Conservation (phyloP, 1,140 invertebrate species). For the Galleria mellonella region DNA sequence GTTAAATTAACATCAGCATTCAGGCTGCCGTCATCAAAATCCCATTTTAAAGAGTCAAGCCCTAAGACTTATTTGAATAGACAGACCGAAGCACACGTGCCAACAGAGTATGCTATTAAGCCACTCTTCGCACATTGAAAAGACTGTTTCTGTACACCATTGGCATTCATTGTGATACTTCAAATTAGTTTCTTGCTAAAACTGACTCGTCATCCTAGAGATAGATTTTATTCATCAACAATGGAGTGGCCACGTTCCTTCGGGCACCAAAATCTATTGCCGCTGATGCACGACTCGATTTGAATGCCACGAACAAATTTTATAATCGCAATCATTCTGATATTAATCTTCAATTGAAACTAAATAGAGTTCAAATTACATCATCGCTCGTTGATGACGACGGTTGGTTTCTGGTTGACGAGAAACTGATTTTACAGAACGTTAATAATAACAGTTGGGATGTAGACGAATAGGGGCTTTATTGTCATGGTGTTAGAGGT, state of each 20-base stretch:
- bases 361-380: constrained; percentile 57
- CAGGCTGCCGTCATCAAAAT: background rate
- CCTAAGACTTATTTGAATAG: background rate
- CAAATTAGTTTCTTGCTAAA: constrained; percentile 71
- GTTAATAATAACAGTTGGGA: constrained; percentile 30
- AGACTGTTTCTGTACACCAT: constrained; percentile 63
- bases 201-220: constrained; percentile 61
- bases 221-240: constrained; percentile 66
- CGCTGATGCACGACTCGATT: constrained; percentile 56
- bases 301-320: constrained; percentile 43
- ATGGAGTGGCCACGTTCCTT: constrained; percentile 65
- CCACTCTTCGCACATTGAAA: constrained; percentile 54
- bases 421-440: constrained; percentile 27
- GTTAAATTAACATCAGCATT: too few species aligned
- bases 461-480: constrained; percentile 40
- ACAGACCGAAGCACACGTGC: constrained; percentile 35
- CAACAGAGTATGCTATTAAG: constrained; percentile 33
- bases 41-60: background rate
- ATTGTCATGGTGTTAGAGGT: constrained; percentile 31
- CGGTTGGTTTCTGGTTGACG: constrained; percentile 40
- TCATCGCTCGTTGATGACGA: constrained; percentile 30
- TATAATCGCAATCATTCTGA: constrained; percentile 25
- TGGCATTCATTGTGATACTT: constrained; percentile 69
- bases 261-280: constrained; percentile 43
- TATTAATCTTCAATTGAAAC: constrained; percentile 35